Conservation (phyloP, 2,113 vertebrate genomes). For the Lophura nycthemera region DNA sequence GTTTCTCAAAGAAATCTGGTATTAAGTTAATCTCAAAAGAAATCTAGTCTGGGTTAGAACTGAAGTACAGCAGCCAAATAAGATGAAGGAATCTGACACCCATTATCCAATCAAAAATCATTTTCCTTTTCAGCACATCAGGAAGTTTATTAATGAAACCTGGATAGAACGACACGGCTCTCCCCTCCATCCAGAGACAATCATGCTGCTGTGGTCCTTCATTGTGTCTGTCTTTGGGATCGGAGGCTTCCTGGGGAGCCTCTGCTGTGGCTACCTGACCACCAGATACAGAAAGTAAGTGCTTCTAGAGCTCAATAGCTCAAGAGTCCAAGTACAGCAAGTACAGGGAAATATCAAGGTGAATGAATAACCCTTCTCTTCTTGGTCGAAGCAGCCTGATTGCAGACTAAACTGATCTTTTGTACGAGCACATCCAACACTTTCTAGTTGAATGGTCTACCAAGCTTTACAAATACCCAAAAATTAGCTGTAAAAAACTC, state of each 20-base stretch:
- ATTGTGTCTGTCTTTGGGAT: constrained; percentile 81
- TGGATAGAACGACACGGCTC: constrained; percentile 76
- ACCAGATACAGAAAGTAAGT: constrained; percentile 82
- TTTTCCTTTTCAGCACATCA: constrained; percentile 80
- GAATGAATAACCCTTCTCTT: not conserved
- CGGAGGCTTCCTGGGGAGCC: constrained; percentile 78
- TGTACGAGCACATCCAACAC: not conserved
- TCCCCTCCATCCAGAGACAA: constrained; percentile 67
- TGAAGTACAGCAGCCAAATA: not conserved
- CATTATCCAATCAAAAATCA: not conserved
- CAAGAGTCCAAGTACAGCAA: not conserved
- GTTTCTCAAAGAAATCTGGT: not conserved
- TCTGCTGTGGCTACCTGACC: constrained; percentile 79
- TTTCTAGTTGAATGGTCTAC: not conserved
- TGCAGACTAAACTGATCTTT: not conserved
- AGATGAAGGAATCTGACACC: not conserved
- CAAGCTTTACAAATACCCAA: rapidly evolving
- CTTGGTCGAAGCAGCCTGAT: not conserved
- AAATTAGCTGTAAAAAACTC: not conserved
- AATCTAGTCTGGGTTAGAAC: not conserved
- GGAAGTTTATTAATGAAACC: constrained; percentile 87
- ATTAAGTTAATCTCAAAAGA: not conserved
- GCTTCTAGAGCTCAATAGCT: not conserved
- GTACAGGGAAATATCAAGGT: not conserved
- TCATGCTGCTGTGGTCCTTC: constrained; percentile 83